Percentiles rank a stretch among this genome's conserved stretches.
Conservation (phyloP, 2,888 invertebrate species). For the Stegophylla sp. region DNA sequence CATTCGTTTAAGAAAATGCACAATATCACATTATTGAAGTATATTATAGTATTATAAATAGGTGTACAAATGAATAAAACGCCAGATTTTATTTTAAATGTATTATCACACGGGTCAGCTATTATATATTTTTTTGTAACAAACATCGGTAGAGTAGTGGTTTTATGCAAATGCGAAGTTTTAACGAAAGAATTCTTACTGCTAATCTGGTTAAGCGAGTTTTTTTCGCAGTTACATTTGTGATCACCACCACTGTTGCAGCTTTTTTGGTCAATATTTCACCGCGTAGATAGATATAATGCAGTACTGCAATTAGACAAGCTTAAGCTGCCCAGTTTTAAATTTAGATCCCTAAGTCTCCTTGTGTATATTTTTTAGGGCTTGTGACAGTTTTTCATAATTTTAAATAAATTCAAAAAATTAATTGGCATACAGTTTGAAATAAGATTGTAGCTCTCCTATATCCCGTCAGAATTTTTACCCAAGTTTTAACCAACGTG, state of each 20-base stretch:
- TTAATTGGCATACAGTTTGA: no score
- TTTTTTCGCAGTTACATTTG: constrained; percentile 1
- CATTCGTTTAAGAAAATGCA: constrained; percentile 13
- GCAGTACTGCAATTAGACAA: background rate
- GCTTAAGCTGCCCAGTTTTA: background rate
- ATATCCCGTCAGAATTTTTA: background rate
- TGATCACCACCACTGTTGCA: background rate
- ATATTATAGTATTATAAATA: constrained; percentile 20
- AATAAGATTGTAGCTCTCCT: no score
- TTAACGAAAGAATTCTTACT: constrained; percentile 22
- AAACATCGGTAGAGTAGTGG: background rate
- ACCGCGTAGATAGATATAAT: background rate
- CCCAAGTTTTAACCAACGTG: background rate
- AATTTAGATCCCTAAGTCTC: background rate
- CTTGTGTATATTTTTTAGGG: background rate
- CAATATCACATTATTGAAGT: constrained; percentile 7
- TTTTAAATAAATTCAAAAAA: no score
- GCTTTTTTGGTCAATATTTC: background rate
- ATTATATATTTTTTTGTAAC: constrained; percentile 3
- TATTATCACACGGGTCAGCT: constrained; percentile 5
- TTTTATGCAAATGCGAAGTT: constrained; percentile 46
- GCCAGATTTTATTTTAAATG: background rate
- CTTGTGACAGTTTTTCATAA: no score
- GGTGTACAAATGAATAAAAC: background rate
- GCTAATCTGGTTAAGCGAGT: constrained; percentile 20